Evolutionary conservation across 2,888 invertebrate species (phyloP).

Genomic region (Nymphalis c-album): DNA sequence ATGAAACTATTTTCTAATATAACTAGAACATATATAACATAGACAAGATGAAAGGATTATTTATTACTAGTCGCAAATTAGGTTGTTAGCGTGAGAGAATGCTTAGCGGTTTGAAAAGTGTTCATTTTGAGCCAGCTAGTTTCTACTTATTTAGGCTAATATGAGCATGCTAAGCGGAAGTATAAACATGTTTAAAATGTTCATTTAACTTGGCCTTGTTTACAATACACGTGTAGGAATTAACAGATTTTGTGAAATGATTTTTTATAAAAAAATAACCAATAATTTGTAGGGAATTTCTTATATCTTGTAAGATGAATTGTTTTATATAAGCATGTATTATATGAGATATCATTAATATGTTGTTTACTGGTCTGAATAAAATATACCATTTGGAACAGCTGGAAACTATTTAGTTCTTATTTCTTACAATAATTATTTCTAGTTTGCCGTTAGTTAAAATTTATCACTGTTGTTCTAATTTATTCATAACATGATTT

Average conservation of each 20-base stretch:
- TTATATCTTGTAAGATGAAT: slow-evolving; percentile 8
- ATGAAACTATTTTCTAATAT: background rate
- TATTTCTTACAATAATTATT: too few species aligned
- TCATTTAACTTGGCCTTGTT: slow-evolving; percentile 24
- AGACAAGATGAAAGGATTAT: slow-evolving; percentile 17
- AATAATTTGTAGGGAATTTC: slow-evolving; percentile 11
- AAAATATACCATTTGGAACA: background rate
- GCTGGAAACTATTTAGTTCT: too few species aligned
- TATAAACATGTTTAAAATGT: slow-evolving; percentile 26
- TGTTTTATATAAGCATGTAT: slow-evolving; percentile 4
- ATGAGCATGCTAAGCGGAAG: slow-evolving; percentile 23
- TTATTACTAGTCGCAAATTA: slow-evolving; percentile 22
- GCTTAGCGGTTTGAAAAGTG: slow-evolving; percentile 21
- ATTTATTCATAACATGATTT: too few species aligned
- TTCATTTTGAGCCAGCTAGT: slow-evolving; percentile 20
- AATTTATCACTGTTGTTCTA: too few species aligned
- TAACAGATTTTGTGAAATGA: slow-evolving; percentile 35
- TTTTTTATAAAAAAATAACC: slow-evolving; percentile 15
- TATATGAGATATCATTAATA: too few species aligned
- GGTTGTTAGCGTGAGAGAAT: slow-evolving; percentile 30
- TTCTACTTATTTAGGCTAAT: slow-evolving; percentile 26
- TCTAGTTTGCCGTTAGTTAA: too few species aligned
- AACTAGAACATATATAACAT: slow-evolving; percentile 7
- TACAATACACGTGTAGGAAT: slow-evolving; percentile 33
- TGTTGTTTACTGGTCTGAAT: background rate